Conservation (phyloP, 2,113 vertebrate species). For the Albula goreensis region DNA sequence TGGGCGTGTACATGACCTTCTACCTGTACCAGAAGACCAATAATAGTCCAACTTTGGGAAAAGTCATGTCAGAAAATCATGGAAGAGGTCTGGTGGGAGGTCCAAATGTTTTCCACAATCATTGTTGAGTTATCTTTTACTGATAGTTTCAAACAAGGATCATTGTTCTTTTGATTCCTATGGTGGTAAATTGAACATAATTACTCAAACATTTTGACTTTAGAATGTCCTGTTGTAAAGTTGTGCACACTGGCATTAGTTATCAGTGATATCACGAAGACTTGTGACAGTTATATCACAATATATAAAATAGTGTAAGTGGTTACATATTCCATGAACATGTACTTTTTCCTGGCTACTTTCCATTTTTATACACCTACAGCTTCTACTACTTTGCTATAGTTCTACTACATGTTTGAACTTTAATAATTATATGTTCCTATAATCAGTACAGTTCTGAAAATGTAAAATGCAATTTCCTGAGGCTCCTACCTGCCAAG, state of each 20-base stretch:
- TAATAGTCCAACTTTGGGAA: no score
- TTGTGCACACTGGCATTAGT: not conserved
- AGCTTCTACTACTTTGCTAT: not conserved
- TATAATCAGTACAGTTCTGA: not conserved
- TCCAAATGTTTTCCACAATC: no score
- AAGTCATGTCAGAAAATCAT: no score
- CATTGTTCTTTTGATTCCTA: no score
- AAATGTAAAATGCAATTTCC: not conserved
- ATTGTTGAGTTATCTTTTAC: no score
- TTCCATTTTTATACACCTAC: not conserved
- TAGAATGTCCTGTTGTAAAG: not conserved
- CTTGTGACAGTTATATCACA: no score
- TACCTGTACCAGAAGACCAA: no score
- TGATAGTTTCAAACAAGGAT: no score
- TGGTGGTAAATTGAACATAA: no score
- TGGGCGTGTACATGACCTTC: no score
- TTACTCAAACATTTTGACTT: not conserved
- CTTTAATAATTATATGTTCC: not conserved
- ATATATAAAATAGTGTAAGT: no score
- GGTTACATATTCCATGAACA: not conserved
- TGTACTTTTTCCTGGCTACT: not conserved
- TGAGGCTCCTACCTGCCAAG: not conserved
- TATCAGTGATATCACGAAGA: not conserved
- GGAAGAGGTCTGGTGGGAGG: no score
- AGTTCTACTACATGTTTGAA: not conserved